These are phyloP conservation scores for Aphelenchoides fujianensis DNA, from an alignment of 1,140 invertebrate species.

Conservation along the genomic window DNA sequence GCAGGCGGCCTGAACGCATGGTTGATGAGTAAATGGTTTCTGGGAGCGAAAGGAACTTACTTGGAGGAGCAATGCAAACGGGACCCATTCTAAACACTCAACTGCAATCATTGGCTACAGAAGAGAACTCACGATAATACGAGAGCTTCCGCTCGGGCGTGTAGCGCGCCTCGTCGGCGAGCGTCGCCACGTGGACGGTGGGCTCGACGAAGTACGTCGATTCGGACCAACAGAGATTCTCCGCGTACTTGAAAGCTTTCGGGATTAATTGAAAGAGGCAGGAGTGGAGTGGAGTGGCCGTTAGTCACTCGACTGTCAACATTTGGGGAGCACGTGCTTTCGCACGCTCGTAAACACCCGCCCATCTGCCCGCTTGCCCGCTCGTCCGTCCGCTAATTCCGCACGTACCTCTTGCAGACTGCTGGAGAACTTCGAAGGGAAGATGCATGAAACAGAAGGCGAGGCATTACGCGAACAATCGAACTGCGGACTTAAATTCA, in stretches of 20 bases:
- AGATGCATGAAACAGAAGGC: slow-evolving; percentile 40
- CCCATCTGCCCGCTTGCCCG: no score
- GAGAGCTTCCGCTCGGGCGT: slow-evolving; percentile 44
- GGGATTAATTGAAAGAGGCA: slow-evolving; percentile 2
- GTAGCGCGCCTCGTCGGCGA: slow-evolving; percentile 48
- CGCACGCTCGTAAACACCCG: no score
- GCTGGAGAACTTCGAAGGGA: slow-evolving; percentile 58
- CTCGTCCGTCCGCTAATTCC: no score
- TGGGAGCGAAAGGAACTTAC: no score
- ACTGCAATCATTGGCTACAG: background rate
- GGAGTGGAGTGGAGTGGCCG: no score
- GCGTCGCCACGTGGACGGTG: slow-evolving; percentile 49
- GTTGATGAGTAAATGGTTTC: no score
- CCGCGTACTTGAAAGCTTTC: slow-evolving; percentile 55
- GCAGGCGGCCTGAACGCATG: no score
- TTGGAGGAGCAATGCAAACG: slow-evolving; percentile 63
- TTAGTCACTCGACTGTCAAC: no score
- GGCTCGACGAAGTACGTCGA: slow-evolving; percentile 59
- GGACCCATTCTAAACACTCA: slow-evolving; percentile 64
- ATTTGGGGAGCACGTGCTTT: no score
- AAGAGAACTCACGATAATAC: slow-evolving; percentile 60
- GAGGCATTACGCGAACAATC: background rate
- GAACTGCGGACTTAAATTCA: slow-evolving; percentile 40
- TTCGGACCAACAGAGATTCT: slow-evolving; percentile 61
- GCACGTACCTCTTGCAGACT: slow-evolving; percentile 57